These are phyloP conservation scores for Thalassoma bifasciatum DNA, from an alignment of 2,113 vertebrate genomes.

Conservation along the genomic window DNA sequence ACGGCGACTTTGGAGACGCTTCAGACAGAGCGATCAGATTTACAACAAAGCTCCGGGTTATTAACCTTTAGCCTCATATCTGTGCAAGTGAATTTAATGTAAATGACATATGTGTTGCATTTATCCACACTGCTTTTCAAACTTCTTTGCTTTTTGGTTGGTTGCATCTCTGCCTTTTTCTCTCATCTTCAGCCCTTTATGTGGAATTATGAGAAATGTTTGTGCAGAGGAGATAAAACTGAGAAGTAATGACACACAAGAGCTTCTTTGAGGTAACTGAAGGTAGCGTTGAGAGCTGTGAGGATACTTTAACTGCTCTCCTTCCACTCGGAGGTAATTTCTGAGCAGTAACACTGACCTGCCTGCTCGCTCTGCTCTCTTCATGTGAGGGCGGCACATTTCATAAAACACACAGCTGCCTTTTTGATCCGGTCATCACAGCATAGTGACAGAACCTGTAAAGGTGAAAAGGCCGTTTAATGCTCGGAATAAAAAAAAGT, in stretches of 20 bases:
- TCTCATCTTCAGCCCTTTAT: too few relatives aligned
- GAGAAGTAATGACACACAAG: too few relatives aligned
- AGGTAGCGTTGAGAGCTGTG: too few relatives aligned
- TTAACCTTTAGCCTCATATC: conserved; percentile 11
- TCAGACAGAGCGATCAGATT: conserved; percentile 43
- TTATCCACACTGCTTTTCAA: too few relatives aligned
- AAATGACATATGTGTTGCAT: background rate
- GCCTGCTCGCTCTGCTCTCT: background rate
- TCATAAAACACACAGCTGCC: background rate
- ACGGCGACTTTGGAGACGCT: conserved; percentile 18
- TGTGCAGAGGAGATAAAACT: too few relatives aligned
- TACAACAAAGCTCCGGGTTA: conserved; percentile 25
- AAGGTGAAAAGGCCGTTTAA: conserved; percentile 48
- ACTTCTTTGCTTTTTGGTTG: too few relatives aligned
- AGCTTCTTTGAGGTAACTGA: too few relatives aligned
- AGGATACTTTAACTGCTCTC: background rate
- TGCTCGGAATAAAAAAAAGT: conserved; percentile 36
- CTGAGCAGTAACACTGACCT: background rate
- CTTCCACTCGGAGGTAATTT: background rate
- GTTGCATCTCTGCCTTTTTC: too few relatives aligned
- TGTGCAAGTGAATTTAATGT: conserved; percentile 3
- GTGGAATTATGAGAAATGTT: background rate
- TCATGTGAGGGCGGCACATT: background rate
- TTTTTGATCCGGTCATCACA: conserved; percentile 4
- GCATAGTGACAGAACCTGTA: conserved; percentile 33